These are phyloP conservation scores for Brachionus plicatilis DNA, from an alignment of 1,140 invertebrate species.

Conservation along the genomic window DNA sequence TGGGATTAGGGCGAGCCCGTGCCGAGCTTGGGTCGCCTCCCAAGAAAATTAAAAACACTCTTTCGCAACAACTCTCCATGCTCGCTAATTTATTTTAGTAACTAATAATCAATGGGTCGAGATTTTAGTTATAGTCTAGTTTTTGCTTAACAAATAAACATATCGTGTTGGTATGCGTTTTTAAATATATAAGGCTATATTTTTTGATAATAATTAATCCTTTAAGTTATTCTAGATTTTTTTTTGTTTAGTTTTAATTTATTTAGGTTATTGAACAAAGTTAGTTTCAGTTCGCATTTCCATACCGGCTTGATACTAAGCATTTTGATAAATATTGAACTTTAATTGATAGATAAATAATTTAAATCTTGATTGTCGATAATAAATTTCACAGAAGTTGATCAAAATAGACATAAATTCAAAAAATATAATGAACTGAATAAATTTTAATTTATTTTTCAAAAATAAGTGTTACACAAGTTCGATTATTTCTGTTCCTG, in stretches of 20 bases:
- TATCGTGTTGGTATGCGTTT: slow-evolving; percentile 35
- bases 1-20: not conserved
- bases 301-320: not conserved
- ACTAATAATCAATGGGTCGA: slow-evolving; percentile 18
- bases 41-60: not conserved
- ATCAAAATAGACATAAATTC: not conserved
- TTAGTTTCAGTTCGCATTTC: not conserved
- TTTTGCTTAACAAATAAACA: not conserved
- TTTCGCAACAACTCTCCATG: not conserved
- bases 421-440: not conserved
- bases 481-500: not conserved
- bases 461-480: not conserved
- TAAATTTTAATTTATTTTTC: not conserved
- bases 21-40: not conserved
- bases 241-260: slow-evolving; percentile 30
- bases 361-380: not conserved
- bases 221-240: slow-evolving; percentile 13
- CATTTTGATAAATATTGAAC: not conserved
- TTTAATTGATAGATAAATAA: not conserved
- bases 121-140: slow-evolving; percentile 9
- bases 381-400: not conserved
- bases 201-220: slow-evolving; percentile 35
- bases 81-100: not conserved
- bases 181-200: not conserved
- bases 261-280: slow-evolving; percentile 36